Conservation (phyloP, 2,888 invertebrate species). For the Idaea biselata region DNA sequence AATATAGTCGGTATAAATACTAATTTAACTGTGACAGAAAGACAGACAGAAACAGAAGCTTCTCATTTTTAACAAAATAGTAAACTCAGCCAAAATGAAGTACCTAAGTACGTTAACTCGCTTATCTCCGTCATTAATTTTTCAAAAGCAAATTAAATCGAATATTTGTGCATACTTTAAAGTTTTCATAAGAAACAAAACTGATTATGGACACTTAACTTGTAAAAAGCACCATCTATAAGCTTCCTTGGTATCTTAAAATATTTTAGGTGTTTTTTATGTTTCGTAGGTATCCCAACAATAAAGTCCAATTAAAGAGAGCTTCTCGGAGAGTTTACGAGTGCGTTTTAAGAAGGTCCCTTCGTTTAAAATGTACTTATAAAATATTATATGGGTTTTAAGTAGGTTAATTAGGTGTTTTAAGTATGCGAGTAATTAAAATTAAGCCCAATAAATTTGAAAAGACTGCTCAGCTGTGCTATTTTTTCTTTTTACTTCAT, state of each 20-base stretch:
- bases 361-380: not conserved
- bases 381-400: not conserved
- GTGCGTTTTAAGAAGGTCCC: not conserved
- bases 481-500: too few relatives aligned
- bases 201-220: not conserved
- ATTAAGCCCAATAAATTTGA: not conserved
- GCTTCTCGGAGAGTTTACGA: not conserved
- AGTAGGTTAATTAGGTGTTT: not conserved
- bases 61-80: not conserved
- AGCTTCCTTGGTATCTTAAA: not conserved
- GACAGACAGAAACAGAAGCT: not conserved
- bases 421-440: not conserved
- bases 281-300: not conserved
- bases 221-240: not conserved
- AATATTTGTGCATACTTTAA: not conserved
- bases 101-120: not conserved
- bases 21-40: not conserved
- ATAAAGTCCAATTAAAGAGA: not conserved
- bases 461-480: too few relatives aligned
- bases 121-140: not conserved
- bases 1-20: too few relatives aligned
- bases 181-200: not conserved
- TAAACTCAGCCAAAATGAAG: not conserved
- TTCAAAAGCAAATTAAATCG: not conserved
- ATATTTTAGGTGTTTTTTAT: not conserved